Percentiles rank a stretch among this genome's conserved stretches.
Evolutionary conservation across 1,140 invertebrate species (phyloP).

Genomic region (Drosophila gunungcola): DNA sequence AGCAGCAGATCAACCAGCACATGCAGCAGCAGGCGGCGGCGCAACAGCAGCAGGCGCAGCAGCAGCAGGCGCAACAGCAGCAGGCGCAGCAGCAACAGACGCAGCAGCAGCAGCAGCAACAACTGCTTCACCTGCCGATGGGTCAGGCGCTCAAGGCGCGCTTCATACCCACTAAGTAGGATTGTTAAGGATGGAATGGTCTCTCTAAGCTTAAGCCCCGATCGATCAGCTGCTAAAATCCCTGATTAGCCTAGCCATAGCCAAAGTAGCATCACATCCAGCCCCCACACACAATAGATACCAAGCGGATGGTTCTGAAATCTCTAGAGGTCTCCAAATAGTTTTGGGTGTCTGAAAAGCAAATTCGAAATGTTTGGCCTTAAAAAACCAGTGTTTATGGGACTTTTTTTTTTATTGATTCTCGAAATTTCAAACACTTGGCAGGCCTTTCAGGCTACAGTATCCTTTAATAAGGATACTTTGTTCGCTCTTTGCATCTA

Average conservation of each 20-base stretch:
- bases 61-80: constrained; percentile 50
- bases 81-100: constrained; percentile 58
- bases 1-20: constrained; percentile 82
- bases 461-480: too few species aligned
- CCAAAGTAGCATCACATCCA: constrained; percentile 49
- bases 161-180: constrained; percentile 82
- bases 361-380: too few species aligned
- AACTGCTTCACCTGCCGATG: constrained; percentile 69
- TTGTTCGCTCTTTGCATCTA: too few species aligned
- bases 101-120: constrained; percentile 62
- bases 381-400: too few species aligned
- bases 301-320: constrained; percentile 1
- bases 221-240: constrained; percentile 28
- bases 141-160: constrained; percentile 78
- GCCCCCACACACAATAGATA: constrained; percentile 22
- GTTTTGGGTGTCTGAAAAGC: not conserved
- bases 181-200: constrained; percentile 24
- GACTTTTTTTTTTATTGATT: too few species aligned
- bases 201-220: constrained; percentile 38
- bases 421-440: too few species aligned
- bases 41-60: constrained; percentile 46
- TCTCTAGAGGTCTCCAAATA: not conserved
- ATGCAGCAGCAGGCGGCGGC: constrained; percentile 70
- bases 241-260: constrained; percentile 48
- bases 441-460: too few species aligned